Evolutionary conservation across 2,888 invertebrate genomes (phyloP), one percentile per base, ranked within the genome.

Genomic region (Pachycephus smyrnensis): DNA sequence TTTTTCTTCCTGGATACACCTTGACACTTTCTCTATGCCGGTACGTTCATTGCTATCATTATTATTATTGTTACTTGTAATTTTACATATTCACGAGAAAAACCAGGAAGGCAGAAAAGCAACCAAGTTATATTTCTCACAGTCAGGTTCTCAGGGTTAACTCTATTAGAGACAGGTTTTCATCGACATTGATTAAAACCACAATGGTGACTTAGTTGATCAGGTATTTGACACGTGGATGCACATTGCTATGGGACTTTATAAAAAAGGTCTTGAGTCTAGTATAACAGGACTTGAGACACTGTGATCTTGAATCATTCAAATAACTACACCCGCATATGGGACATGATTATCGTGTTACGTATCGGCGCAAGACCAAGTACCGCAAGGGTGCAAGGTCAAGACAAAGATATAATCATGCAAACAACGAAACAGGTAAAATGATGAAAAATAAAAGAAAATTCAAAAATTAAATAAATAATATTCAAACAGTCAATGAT

Each of bases 311-410:
- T 55, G 55, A 55, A 55, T 55, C 55, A 55, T 71, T 33, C 30
- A 11, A 71, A 33, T 71, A 71, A 30, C 71, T 33, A 15, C 36
- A 73, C 73, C 73, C 33, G 36, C 73, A 73, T 73, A 86, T 85
- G 82, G 87, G 86, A 86, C 87, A 84, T 85, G 86, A 84, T 84
- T 87, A 86, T 87, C 86, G 83, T 80, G 83, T 88, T 88, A 85
- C 87, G 71, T 71, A 71, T 31, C 71, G 12, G 31, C n/a, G 12
- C 23, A 23, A 23, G 55, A 23, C 23, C 9, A 23, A 55, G 77
- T 78, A 85, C 85, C 86, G 86, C 87, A 88, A 88, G 87, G 86
- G 86, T 86, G 81, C 55, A 55, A 55, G 55, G 55, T 55, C 55
- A 23, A 2, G 31, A 75, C 83, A 80, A 81, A 86, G 87, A 86